phyloP scores from a whole-genome alignment of 2,113 vertebrate species.

The Dasyornis broadbenti region DNA sequence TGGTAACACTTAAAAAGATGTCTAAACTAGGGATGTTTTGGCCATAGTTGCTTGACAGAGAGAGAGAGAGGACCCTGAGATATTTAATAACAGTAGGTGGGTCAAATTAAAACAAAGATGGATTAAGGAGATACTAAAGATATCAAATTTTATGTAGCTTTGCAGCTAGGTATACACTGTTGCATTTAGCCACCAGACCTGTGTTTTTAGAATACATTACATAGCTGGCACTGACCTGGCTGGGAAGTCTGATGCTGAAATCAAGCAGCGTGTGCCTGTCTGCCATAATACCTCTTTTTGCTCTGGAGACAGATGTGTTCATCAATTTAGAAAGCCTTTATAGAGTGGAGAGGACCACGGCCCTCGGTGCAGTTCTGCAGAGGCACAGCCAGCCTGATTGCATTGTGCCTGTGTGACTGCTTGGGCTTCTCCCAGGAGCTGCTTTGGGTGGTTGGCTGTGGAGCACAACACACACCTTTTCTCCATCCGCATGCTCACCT shows the following conservation, averaged over 20 bases:
- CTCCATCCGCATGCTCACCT: not conserved
- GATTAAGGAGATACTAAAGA: not conserved
- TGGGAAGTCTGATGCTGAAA: not conserved
- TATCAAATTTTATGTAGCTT: not conserved
- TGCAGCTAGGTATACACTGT: not conserved
- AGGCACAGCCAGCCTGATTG: not conserved
- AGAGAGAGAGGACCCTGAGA: not conserved
- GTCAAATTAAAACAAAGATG: not conserved
- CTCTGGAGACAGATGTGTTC: not conserved
- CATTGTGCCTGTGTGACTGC: accelerated
- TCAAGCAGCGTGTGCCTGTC: accelerated
- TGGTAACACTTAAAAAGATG: not conserved
- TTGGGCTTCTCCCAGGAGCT: not conserved
- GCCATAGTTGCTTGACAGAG: not conserved
- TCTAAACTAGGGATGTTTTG: not conserved
- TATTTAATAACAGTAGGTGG: not conserved
- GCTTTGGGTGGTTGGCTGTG: not conserved
- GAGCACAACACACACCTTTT: accelerated
- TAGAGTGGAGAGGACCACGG: accelerated
- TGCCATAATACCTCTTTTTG: not conserved
- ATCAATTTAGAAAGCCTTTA: not conserved
- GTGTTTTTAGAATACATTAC: accelerated
- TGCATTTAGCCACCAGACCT: not conserved
- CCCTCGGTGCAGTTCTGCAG: not conserved
- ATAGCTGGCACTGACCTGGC: not conserved